A percentile compares a stretch with the other conserved stretches of the same genome.
These are phyloP conservation scores for Rachycentron canadum DNA, from an alignment of 2,797 vertebrate species.

Conservation along the genomic window DNA sequence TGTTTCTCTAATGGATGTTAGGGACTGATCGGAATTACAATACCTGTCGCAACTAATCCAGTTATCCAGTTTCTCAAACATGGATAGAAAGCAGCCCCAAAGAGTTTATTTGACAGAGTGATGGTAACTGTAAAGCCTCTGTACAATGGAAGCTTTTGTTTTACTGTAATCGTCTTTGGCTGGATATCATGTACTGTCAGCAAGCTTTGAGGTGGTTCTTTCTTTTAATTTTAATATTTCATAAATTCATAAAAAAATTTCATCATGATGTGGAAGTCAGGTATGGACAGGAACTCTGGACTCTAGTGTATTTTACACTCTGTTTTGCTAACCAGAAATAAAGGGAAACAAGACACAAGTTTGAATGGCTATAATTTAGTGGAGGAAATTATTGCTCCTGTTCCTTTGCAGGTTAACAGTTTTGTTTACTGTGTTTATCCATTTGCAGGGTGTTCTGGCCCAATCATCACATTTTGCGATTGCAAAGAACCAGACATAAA, in stretches of 20 bases:
- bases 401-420: constrained; percentile 8
- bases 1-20: constrained; percentile 54
- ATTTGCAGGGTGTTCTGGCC: constrained; percentile 27
- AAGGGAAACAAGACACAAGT: background rate
- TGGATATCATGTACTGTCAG: constrained; percentile 30
- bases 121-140: constrained; percentile 59
- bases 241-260: no score
- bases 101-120: constrained; percentile 50
- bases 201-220: constrained; percentile 25
- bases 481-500: constrained; percentile 53
- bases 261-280: constrained; percentile 16
- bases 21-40: constrained; percentile 54
- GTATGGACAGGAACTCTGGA: background rate
- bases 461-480: constrained; percentile 36
- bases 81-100: constrained; percentile 35
- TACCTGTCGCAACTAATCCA: constrained; percentile 69
- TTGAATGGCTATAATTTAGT: background rate
- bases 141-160: constrained; percentile 60
- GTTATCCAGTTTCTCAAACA: constrained; percentile 45
- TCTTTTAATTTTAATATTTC: background rate
- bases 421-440: constrained; percentile 40
- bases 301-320: background rate
- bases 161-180: constrained; percentile 59
- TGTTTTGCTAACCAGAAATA: constrained; percentile 1
- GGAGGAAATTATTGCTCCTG: background rate